These are phyloP conservation scores for Dicyrtoma fusca DNA, from an alignment of 2,888 invertebrate species.

Conservation along the genomic window DNA sequence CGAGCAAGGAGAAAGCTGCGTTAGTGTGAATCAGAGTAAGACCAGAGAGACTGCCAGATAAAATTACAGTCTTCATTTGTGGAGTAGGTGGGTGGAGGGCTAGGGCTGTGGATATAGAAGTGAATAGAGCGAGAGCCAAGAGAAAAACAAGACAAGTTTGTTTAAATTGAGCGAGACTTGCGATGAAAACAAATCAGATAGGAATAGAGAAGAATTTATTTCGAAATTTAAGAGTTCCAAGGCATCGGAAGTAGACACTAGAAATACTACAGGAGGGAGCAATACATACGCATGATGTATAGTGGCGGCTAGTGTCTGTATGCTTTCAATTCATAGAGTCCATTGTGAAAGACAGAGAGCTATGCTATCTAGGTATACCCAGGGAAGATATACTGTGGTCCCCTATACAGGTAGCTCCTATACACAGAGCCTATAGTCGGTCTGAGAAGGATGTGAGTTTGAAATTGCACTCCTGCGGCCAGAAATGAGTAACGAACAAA, in stretches of 20 bases:
- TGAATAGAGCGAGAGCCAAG: background rate
- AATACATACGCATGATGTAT: no score
- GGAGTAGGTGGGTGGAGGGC: no score
- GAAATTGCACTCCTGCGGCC: constrained; percentile 8
- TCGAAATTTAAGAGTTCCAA: constrained; percentile 29
- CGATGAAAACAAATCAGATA: constrained; percentile 18
- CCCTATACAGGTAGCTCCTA: no score
- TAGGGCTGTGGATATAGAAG: background rate
- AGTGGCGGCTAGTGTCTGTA: no score
- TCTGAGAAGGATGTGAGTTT: constrained; percentile 17
- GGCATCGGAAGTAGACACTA: background rate
- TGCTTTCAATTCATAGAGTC: no score
- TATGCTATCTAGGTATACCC: no score
- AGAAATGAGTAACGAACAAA: constrained; percentile 15
- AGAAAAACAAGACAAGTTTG: constrained; percentile 12
- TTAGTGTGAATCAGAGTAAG: no score
- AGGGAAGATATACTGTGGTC: no score
- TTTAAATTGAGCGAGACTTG: constrained; percentile 13
- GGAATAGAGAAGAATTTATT: constrained; percentile 20
- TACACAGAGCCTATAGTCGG: background rate
- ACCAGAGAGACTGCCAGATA: background rate
- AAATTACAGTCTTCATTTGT: no score
- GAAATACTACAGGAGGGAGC: no score
- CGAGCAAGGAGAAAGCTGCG: no score
- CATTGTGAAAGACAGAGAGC: no score